Evolutionary conservation across 2,113 vertebrate species (phyloP).

Genomic region (Myotis davidii): DNA sequence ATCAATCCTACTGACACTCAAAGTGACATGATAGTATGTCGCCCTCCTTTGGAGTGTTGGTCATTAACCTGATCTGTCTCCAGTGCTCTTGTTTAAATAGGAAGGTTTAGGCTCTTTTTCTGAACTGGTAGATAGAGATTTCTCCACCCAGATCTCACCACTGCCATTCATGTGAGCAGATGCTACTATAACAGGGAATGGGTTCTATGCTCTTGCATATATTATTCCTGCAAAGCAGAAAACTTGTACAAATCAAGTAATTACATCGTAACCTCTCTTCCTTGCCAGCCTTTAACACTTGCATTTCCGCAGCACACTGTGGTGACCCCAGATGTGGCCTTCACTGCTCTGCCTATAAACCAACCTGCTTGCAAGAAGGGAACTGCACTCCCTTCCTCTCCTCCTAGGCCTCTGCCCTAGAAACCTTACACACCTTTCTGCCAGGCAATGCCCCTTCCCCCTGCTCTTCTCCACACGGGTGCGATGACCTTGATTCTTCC

Average conservation of each 20-base stretch:
- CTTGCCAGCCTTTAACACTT: not conserved
- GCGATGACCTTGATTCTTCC: not conserved
- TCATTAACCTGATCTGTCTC: conserved; percentile 76
- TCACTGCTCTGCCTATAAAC: not conserved
- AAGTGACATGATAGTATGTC: conserved; percentile 54
- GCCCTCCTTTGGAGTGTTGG: conserved; percentile 64
- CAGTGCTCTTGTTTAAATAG: conserved; percentile 72
- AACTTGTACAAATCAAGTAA: not conserved
- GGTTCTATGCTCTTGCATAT: not conserved
- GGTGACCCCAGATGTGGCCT: not conserved
- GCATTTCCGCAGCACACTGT: not conserved
- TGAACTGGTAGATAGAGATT: conserved; percentile 7
- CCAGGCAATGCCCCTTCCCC: not conserved
- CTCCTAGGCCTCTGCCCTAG: not conserved
- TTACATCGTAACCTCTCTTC: conserved; percentile 37
- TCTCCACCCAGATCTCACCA: not conserved
- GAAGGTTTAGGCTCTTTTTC: conserved; percentile 27
- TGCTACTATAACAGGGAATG: conserved; percentile 19
- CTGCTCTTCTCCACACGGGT: not conserved
- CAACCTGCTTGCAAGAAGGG: not conserved
- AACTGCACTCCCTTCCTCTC: not conserved
- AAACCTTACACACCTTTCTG: not conserved
- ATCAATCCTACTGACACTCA: conserved; percentile 57
- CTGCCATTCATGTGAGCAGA: conserved; percentile 22
- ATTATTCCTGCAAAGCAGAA: conserved; percentile 36